Evolutionary conservation across 2,888 invertebrate genomes (phyloP), one percentile per base, ranked within the genome.

Genomic region (Baccha elongata): DNA sequence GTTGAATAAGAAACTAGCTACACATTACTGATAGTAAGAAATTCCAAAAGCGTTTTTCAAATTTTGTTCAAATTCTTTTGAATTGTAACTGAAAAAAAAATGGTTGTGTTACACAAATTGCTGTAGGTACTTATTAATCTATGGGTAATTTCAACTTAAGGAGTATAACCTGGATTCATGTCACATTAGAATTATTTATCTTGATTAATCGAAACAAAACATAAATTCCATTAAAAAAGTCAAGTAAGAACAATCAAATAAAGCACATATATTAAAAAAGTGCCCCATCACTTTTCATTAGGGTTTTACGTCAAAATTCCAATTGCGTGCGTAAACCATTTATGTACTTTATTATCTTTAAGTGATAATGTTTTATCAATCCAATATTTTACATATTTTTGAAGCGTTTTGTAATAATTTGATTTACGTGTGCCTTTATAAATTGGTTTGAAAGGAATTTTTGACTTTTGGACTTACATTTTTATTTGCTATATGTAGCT

Each of bases 341-440:
- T 40, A n/a, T n/a, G n/a, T n/a, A n/a, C n/a, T 3, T 35, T 68
- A 53, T 15, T 46, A 29, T 50, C 29, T 52, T 50, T 21, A 32
- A 62, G 19, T 52, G 71, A 62, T 62, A 62, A 72, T 52, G 11
- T 32, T 60, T 71, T 60, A 50, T 62, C 21, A 44, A 40, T 15
- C n/a, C 15, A 26, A 46, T 1, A 46, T 13, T 13, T 11, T 13
- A 26, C 23, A 4, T 55, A 8, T 42, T n/a, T 40, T 13, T 60
- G 3, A 60, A 29, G 29, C 8, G 50, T 42, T 62, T 62, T 17
- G 15, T 71, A 42, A 50, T 2, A 50, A 50, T 32, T 50, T 8
- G 8, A 32, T 50, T 58, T 32, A 62, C 50, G 60, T 62, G 7
- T 1, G 48, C 5, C 13, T 40, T 29, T 37, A 2, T 6, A 15